Evolutionary conservation across 2,888 invertebrate species (phyloP), one percentile per base, ranked within the genome.

Genomic region (Hypena proboscidalis): DNA sequence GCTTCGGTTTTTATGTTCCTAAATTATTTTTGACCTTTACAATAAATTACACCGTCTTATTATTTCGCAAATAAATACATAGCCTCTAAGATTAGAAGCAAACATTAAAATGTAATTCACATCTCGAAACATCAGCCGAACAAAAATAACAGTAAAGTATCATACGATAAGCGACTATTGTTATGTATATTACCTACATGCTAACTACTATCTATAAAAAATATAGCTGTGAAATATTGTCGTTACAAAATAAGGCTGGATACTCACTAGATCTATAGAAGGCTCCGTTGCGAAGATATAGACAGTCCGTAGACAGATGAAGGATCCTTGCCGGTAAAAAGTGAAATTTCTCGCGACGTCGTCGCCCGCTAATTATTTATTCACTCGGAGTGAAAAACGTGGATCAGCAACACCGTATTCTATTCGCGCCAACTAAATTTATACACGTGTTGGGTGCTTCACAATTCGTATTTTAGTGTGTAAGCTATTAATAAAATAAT

Each of bases 361-460:
- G 68, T 69, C 69, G 74, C 65, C 70, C 68, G 74, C 72, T 72
- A 80, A 78, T 80, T 81, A 85, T 83, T 79, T 80, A 83, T 82
- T 83, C 84, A 86, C 81, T 82, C 64, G 68, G 69, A 74, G 80
- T 78, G 85, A 87, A 87, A 86, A 88, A 88, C 85, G 83, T 81
- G 78, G 76, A 81, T 75, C 70, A 62, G 74, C 77, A 78, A 76
- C 77, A 84, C 78, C 69, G 75, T 72, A 68, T 68, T 75, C 72
- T 68, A 71, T 83, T 83, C 83, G 84, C 82, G 84, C 79, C 78
- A 83, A 85, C 76, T 83, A 80, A 79, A 78, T 80, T 74, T 77
- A 81, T 81, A 83, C 87, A 87, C 87, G 88, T 85, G 87, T 83
- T 80, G 70, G 59, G 74, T 74, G 67, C 66, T 67, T 73, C 64